Base-by-base conservation (phyloP, 1,140 invertebrate genomes). In the Cecropterus lyciades region DNA sequence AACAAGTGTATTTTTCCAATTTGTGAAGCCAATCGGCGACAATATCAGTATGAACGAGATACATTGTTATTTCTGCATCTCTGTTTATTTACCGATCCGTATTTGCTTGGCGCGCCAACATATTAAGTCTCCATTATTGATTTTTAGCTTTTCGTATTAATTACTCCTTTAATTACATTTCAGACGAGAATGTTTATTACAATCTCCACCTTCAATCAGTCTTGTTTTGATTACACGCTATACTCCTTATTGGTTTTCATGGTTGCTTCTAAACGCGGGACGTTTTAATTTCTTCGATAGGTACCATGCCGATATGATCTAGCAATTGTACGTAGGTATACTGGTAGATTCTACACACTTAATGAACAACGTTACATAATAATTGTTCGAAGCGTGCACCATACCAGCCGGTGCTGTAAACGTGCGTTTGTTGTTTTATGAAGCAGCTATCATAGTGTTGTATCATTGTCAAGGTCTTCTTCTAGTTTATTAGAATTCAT, bases 391-490 rank as follows among this genome's bases (percentile, higher is more conserved):
- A 40, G 17, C 27, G 13, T 65, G 57, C 46, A 49, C 45, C 49
- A 46, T 49, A 40, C 17, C 14, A 33, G 33, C 45, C 40, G 37
- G 13, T 55, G 55, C 49, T 30, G 57, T 49, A 59, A 51, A 60
- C 55, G 43, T 70, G 55, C 67, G 63, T 70, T 80, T 67, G 67
- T 74, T 77, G 77, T 71, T 78, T 79, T 77, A 75, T 74, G 72
- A 64, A 70, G 72, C 71, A 48, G 65, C 75, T 77, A 71, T 73
- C 72, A 73, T 82, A 77, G 69, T 79, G 80, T 83, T 81, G 79
- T 84, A 82, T 87, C 82, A 88, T 77, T 89, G 80, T 82, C 87
- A 89, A 89, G 85, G 84, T 67, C 85, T 87, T 67, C 85, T 87
- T 84, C 82, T 75, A 72, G 67, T 85, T 83, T 80, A 85, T 89